A percentile compares a stretch with the other conserved stretches of the same genome.
Conservation (phyloP, 2,797 vertebrate genomes). For the Hipposideros larvatus region DNA sequence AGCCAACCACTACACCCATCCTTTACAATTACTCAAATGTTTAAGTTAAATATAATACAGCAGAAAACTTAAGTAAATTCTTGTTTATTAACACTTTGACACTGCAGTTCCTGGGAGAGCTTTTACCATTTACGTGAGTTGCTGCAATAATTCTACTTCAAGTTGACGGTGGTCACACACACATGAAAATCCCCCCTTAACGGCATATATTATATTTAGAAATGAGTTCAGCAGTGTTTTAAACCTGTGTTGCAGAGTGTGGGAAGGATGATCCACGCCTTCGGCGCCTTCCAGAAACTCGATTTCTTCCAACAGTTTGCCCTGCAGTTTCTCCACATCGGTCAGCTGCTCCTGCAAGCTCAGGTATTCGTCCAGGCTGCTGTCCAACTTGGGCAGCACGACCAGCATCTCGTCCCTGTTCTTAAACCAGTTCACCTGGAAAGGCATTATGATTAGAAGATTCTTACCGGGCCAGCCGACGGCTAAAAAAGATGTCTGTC, state of each 20-base stretch:
- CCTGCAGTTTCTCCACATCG: constrained; percentile 94
- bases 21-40: constrained; percentile 12
- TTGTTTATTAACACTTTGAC: background rate
- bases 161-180: background rate
- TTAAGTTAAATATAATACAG: constrained; percentile 38
- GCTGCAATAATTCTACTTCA: constrained; percentile 2
- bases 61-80: constrained; percentile 31
- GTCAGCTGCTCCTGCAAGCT: constrained; percentile 95
- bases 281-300: constrained; percentile 96
- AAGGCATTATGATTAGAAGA: constrained; percentile 48
- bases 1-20: background rate
- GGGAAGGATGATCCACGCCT: constrained; percentile 94
- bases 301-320: constrained; percentile 95
- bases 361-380: constrained; percentile 95
- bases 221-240: constrained; percentile 11
- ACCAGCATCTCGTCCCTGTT: constrained; percentile 98
- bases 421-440: constrained; percentile 99
- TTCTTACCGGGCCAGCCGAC: background rate
- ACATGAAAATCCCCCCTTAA: constrained; percentile 6
- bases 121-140: background rate
- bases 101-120: background rate
- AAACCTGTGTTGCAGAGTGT: constrained; percentile 95
- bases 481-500: background rate
- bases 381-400: constrained; percentile 96
- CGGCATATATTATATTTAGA: background rate